Evolutionary conservation across 53 echinoderm and acorn worm species (phyloP).

Genomic region (Crossaster papposus): DNA sequence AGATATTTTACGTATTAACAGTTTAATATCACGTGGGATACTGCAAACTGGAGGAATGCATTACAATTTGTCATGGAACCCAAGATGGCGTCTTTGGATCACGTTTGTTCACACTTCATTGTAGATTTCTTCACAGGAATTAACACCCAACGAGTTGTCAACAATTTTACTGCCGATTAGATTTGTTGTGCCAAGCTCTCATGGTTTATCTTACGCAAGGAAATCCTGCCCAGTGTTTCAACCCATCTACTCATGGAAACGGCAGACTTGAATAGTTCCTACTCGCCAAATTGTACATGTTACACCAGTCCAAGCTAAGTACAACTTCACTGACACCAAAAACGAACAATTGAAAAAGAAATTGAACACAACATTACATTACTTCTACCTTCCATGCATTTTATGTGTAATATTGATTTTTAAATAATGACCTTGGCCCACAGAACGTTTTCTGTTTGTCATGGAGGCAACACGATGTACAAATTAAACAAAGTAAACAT

Average conservation of each 20-base stretch:
- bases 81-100: not conserved
- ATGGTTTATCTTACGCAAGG: not conserved
- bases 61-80: too few relatives aligned
- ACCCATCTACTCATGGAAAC: not conserved
- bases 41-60: not conserved
- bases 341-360: not conserved
- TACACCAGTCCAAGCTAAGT: not conserved
- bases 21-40: not conserved
- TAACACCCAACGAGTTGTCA: not conserved
- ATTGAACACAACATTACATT: not conserved
- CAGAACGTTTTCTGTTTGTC: not conserved
- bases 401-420: not conserved
- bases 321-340: not conserved
- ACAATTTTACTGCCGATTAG: not conserved
- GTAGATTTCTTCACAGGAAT: not conserved
- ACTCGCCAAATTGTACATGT: not conserved
- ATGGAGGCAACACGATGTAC: constrained; percentile 11
- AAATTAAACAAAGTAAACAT: not conserved
- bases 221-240: not conserved
- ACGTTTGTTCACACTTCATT: not conserved
- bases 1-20: not conserved
- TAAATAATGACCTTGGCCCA: constrained; percentile 9
- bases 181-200: not conserved
- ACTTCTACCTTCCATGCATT: constrained; percentile 10
- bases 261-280: not conserved